Evolutionary conservation across 2,888 invertebrate species (phyloP).

Genomic region (Seladonia tumulorum): DNA sequence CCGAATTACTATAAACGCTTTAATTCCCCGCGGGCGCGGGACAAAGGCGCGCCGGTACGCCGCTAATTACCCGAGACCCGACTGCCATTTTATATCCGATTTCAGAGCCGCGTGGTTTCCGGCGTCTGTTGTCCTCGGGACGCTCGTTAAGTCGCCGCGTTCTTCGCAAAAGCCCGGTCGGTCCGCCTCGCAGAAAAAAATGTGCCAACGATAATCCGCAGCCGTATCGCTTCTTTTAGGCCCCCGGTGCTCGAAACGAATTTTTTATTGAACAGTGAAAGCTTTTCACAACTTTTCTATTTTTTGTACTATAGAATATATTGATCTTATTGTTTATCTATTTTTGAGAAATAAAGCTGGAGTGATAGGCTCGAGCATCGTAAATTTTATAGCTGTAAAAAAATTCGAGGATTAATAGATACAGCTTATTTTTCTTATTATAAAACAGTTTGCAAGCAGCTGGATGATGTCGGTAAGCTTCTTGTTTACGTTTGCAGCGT

Average conservation of each 20-base stretch:
- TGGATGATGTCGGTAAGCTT: background rate
- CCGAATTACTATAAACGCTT: conserved; percentile 71
- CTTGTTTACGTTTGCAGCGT: background rate
- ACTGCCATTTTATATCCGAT: conserved; percentile 35
- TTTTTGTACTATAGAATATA: too few relatives aligned
- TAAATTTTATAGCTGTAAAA: background rate
- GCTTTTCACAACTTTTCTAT: too few relatives aligned
- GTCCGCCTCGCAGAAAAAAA: conserved; percentile 27
- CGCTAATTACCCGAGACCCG: conserved; percentile 38
- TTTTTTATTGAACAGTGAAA: too few relatives aligned
- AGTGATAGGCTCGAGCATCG: too few relatives aligned
- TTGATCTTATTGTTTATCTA: too few relatives aligned
- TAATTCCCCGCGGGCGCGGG: conserved; percentile 49
- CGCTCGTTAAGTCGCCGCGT: conserved; percentile 14
- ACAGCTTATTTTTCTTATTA: background rate
- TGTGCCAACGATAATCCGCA: conserved; percentile 50
- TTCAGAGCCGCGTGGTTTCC: background rate
- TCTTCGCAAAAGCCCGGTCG: conserved; percentile 22
- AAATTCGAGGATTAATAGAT: background rate
- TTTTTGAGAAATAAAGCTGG: too few relatives aligned
- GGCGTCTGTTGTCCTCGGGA: background rate
- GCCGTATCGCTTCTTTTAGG: conserved; percentile 37
- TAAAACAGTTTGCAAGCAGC: background rate
- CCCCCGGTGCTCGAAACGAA: too few relatives aligned
- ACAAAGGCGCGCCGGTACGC: conserved; percentile 42